Evolutionary conservation across 1,140 invertebrate genomes (phyloP).

Genomic region (Brachionus asplanchnoidis): DNA sequence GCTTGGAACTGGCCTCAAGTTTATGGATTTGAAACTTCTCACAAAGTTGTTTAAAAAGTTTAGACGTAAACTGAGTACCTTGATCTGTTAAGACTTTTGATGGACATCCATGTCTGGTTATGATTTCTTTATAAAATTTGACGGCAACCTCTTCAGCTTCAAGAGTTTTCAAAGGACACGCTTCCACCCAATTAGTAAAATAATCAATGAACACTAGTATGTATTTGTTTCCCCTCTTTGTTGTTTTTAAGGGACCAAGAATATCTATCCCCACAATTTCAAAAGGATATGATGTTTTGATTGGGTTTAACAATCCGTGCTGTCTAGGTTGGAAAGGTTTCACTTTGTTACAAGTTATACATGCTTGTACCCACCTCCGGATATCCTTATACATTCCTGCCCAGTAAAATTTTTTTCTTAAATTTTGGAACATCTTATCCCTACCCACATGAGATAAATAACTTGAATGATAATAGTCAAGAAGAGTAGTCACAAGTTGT

Average conservation of each 20-base stretch:
- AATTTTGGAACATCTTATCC: background rate
- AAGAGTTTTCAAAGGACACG: slow-evolving; percentile 51
- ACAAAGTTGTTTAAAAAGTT: no score
- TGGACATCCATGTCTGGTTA: slow-evolving; percentile 44
- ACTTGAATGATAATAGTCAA: no score
- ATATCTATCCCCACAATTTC: slow-evolving; percentile 43
- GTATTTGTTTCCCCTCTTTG: slow-evolving; percentile 46
- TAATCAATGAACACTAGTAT: slow-evolving; percentile 51
- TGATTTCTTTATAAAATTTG: slow-evolving; percentile 48
- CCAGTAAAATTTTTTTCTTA: background rate
- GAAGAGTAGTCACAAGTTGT: no score
- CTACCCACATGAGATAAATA: background rate
- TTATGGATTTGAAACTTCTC: slow-evolving; percentile 41
- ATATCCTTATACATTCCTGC: background rate
- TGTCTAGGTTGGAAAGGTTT: background rate
- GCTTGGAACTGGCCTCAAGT: slow-evolving; percentile 43
- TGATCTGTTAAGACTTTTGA: background rate
- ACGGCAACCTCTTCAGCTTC: slow-evolving; percentile 51
- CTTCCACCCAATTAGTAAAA: slow-evolving; percentile 56
- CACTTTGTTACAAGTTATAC: slow-evolving; percentile 1
- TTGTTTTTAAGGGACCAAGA: slow-evolving; percentile 43
- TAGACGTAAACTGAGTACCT: no score
- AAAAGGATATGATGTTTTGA: background rate
- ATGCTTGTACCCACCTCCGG: background rate
- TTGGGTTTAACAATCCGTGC: background rate